Conservation (phyloP, 2,797 vertebrate genomes). For the Chrysocyon brachyurus region DNA sequence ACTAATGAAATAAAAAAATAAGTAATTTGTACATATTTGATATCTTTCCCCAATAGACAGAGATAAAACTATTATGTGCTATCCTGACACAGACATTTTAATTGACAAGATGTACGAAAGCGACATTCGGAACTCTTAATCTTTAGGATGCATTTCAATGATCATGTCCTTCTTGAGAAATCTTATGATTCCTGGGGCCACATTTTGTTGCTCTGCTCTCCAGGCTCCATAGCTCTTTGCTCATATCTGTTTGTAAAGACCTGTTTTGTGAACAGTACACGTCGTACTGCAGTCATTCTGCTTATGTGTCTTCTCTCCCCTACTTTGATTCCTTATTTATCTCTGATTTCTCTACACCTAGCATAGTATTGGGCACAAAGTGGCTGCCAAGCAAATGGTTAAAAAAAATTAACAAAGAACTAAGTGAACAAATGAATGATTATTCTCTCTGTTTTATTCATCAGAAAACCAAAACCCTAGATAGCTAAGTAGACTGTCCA, state of each 20-base stretch:
- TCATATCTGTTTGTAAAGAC: neutral
- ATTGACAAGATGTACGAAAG: neutral
- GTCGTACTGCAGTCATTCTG: neutral
- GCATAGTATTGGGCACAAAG: neutral
- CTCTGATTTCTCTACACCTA: neutral
- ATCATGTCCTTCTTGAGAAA: neutral
- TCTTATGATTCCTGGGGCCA: neutral
- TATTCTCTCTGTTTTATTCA: constrained; percentile 45
- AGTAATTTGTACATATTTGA: neutral
- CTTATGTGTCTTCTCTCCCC: neutral
- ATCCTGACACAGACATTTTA: neutral
- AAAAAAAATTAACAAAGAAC: constrained; percentile 47
- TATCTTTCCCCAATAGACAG: neutral
- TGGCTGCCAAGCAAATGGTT: neutral
- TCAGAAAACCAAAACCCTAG: neutral
- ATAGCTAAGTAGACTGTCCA: neutral
- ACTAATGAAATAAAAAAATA: constrained; percentile 7
- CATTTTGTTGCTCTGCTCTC: neutral
- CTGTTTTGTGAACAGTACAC: neutral
- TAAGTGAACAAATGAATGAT: constrained; percentile 30
- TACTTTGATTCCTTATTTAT: neutral
- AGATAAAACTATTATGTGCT: neutral
- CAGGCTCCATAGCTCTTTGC: neutral
- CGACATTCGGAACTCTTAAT: neutral
- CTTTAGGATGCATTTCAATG: neutral